These are phyloP conservation scores for Alviniconcha marisindica DNA, from an alignment of 1,140 invertebrate genomes.

Conservation along the genomic window DNA sequence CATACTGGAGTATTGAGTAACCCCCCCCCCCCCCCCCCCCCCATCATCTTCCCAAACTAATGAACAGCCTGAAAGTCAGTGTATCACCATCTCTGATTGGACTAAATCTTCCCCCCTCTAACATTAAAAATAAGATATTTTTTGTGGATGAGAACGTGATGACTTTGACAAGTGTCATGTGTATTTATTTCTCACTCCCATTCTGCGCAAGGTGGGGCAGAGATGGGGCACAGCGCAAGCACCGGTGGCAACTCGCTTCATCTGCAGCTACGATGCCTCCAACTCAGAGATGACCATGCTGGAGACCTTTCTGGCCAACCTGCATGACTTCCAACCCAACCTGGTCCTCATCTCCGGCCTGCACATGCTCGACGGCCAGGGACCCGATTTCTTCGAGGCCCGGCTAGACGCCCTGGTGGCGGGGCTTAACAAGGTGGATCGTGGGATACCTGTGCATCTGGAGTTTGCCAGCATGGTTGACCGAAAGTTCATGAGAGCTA, in stretches of 20 bases:
- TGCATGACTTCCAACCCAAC: slow-evolving; percentile 72
- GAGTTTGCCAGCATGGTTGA: slow-evolving; percentile 77
- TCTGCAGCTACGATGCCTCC: slow-evolving; percentile 76
- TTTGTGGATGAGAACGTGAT: too few relatives aligned
- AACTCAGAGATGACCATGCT: slow-evolving; percentile 71
- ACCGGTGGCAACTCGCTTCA: slow-evolving; percentile 76
- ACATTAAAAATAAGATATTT: too few relatives aligned
- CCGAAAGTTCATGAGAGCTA: slow-evolving; percentile 66
- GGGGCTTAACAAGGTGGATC: slow-evolving; percentile 67
- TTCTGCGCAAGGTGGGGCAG: slow-evolving; percentile 63
- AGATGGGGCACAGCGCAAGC: slow-evolving; percentile 71
- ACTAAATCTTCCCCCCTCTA: too few relatives aligned
- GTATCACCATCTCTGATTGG: too few relatives aligned
- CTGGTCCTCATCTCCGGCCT: slow-evolving; percentile 75
- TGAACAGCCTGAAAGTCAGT: too few relatives aligned
- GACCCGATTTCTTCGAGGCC: slow-evolving; percentile 66
- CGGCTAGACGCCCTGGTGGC: slow-evolving; percentile 68
- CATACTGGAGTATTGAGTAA: too few relatives aligned
- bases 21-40: too few relatives aligned
- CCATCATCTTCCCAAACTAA: too few relatives aligned
- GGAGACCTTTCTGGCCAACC: slow-evolving; percentile 76
- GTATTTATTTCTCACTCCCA: too few relatives aligned
- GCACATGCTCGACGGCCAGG: slow-evolving; percentile 75
- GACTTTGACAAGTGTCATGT: too few relatives aligned
- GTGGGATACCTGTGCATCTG: slow-evolving; percentile 74